phyloP scores from a whole-genome alignment of 1,140 invertebrate species.

The Cydia fagiglandana region DNA sequence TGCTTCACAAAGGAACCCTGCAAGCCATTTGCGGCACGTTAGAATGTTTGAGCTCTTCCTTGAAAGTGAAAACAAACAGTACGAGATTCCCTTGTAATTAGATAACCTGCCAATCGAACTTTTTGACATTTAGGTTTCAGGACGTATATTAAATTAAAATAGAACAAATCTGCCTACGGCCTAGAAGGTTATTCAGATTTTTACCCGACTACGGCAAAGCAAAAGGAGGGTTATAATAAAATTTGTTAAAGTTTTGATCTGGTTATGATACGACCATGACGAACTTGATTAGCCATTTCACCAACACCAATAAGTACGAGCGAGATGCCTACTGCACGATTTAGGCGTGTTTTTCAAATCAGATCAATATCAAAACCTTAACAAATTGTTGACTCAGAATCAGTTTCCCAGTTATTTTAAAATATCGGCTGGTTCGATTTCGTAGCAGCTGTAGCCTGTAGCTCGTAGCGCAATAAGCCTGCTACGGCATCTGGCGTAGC shows the following conservation, averaged over 20 bases:
- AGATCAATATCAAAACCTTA: background rate
- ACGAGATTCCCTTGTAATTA: background rate
- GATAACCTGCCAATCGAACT: background rate
- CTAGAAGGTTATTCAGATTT: too few species aligned
- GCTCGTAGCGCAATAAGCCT: background rate
- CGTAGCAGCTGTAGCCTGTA: background rate
- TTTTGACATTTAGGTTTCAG: background rate
- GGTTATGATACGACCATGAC: too few species aligned
- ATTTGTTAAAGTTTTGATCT: too few species aligned
- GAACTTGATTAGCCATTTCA: too few species aligned
- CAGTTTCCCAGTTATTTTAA: background rate
- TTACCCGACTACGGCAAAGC: too few species aligned
- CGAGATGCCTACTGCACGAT: too few species aligned
- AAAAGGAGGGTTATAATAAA: too few species aligned
- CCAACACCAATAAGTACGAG: too few species aligned
- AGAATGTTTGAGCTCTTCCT: background rate
- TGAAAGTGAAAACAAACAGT: background rate
- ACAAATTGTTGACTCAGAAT: background rate
- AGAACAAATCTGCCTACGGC: too few species aligned
- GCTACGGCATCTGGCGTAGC: constrained; percentile 8
- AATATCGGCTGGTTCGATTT: background rate
- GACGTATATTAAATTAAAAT: too few species aligned
- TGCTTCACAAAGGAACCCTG: background rate
- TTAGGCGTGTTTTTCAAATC: too few species aligned
- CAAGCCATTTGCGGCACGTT: background rate